Base-by-base conservation (phyloP, 1,140 invertebrate genomes). In the Drosophila asahinai region DNA sequence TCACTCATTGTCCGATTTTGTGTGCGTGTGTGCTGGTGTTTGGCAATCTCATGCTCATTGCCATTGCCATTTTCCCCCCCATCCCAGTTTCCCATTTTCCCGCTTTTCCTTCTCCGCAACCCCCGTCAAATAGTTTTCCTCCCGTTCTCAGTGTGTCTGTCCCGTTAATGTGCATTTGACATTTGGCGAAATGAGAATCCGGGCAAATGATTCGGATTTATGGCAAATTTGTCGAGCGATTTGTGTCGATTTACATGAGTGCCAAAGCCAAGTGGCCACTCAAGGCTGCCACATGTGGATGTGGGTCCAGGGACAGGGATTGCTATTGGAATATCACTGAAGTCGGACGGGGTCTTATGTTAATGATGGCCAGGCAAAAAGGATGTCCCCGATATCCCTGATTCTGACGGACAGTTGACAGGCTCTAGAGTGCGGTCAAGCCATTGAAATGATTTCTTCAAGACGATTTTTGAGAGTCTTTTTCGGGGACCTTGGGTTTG, bases 131-230 rank as follows among this genome's bases (percentile, higher is more conserved):
- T 80, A 83, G 58, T 66, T 71, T 40, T 36, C n/a, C 14, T 2
- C 40, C 33, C 22, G 22, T 9, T 12, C 3, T 63, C 47, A 54
- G 60, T 73, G 77, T 79, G 73, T 42, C 59, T 67, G 84, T 83
- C 89, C 59, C 72, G 84, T 84, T 87, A 87, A 87, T 87, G 83
- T 87, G 83, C 83, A 83, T 87, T 87, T 87, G 83, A 87, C 83
- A 84, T 87, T 87, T 84, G 77, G 76, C 81, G 77, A 87, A 87
- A 87, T 87, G 81, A 84, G 84, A 87, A 89, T 87, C 81, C 77
- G 84, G 81, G 81, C 83, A 87, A 87, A 87, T 87, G 84, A 87
- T 81, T 83, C 77, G 83, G 83, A 87, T 87, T 87, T 87, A 87
- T 87, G 81, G 83, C 83, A 87, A 87, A 87, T 87, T 87, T 87